phyloP scores from a whole-genome alignment of 2,888 invertebrate species.

The Acleris holmiana region DNA sequence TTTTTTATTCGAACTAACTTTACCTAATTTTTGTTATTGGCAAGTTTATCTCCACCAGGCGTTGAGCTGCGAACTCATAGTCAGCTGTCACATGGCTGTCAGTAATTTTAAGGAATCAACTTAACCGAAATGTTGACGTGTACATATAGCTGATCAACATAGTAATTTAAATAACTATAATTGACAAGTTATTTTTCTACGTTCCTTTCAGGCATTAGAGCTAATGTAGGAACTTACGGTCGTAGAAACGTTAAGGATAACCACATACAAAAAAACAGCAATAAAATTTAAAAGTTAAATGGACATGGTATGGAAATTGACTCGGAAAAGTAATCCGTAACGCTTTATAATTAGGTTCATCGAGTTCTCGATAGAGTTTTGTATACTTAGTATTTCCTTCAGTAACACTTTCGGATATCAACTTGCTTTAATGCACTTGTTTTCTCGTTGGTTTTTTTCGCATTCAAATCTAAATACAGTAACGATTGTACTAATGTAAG shows the following conservation, averaged over 20 bases:
- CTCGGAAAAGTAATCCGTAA: slow-evolving; percentile 70
- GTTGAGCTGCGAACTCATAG: slow-evolving; percentile 75
- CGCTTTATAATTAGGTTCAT: slow-evolving; percentile 83
- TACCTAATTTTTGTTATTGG: slow-evolving; percentile 47
- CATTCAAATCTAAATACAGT: slow-evolving; percentile 51
- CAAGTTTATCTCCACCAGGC: slow-evolving; percentile 77
- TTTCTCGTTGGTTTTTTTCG: slow-evolving; percentile 48
- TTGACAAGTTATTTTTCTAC: slow-evolving; percentile 83
- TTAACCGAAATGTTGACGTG: slow-evolving; percentile 81
- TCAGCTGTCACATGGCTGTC: slow-evolving; percentile 85
- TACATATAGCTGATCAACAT: slow-evolving; percentile 83
- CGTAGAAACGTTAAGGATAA: slow-evolving; percentile 47
- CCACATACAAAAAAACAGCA: slow-evolving; percentile 29
- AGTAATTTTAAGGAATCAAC: slow-evolving; percentile 81
- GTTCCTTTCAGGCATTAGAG: slow-evolving; percentile 72
- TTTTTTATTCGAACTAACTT: slow-evolving; percentile 17
- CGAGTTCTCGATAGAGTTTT: slow-evolving; percentile 74
- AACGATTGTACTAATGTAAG: slow-evolving; percentile 66
- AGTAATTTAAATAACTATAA: slow-evolving; percentile 78
- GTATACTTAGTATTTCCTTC: slow-evolving; percentile 68
- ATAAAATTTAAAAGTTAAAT: slow-evolving; percentile 28
- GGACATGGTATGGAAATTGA: slow-evolving; percentile 58
- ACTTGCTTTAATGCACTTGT: slow-evolving; percentile 71
- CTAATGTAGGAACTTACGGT: slow-evolving; percentile 55
- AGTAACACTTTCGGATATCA: slow-evolving; percentile 51